Conservation (phyloP, 2,797 vertebrate species). For the Phalloptychus januarius region DNA sequence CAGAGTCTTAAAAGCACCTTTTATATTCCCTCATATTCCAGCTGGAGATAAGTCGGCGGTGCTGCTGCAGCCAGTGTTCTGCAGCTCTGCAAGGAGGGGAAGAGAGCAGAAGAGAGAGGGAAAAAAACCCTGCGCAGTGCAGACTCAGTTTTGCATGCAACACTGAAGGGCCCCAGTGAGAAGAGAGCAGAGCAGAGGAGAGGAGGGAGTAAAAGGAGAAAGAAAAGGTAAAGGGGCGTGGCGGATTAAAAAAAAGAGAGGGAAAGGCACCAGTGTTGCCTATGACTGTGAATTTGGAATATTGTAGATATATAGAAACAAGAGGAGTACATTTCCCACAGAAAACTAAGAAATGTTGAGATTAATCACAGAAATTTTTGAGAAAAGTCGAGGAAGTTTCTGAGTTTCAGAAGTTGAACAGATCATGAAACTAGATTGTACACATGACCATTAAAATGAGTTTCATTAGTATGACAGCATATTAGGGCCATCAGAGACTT, state of each 20-base stretch:
- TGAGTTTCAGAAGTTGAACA: too few relatives aligned
- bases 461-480: too few relatives aligned
- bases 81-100: slow-evolving; percentile 73
- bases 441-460: too few relatives aligned
- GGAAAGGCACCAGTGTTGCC: slow-evolving; percentile 3
- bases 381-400: too few relatives aligned
- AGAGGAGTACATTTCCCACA: background rate
- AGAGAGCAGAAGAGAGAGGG: slow-evolving; percentile 48
- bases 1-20: slow-evolving; percentile 60
- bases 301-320: too few relatives aligned
- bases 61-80: slow-evolving; percentile 74
- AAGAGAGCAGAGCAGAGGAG: slow-evolving; percentile 16
- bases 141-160: slow-evolving; percentile 77
- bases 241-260: slow-evolving; percentile 48
- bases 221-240: slow-evolving; percentile 48
- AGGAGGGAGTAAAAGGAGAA: slow-evolving; percentile 17
- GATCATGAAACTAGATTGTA: too few relatives aligned
- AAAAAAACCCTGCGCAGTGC: slow-evolving; percentile 72
- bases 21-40: slow-evolving; percentile 61
- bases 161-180: slow-evolving; percentile 63
- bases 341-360: too few relatives aligned
- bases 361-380: too few relatives aligned
- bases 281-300: too few relatives aligned
- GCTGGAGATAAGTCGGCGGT: slow-evolving; percentile 61
- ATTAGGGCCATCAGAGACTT: too few relatives aligned